Conservation (phyloP, 1,140 invertebrate species). For the Cotesia vestalis region DNA sequence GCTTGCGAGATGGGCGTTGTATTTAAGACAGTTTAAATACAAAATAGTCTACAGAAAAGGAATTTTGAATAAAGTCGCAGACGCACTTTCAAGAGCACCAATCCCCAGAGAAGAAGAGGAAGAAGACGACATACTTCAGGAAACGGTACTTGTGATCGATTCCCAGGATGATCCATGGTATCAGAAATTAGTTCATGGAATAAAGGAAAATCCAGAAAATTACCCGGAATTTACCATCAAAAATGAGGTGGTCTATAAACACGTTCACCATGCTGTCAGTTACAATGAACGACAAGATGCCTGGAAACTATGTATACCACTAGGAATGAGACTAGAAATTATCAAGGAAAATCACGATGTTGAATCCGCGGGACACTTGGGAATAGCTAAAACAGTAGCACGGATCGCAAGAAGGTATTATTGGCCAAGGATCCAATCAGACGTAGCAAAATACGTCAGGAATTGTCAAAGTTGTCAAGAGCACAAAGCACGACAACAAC, state of each 20-base stretch:
- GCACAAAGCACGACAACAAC: neutral
- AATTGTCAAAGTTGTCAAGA: neutral
- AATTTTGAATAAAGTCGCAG: constrained; percentile 49
- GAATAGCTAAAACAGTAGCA: constrained; percentile 39
- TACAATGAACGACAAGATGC: constrained; percentile 21
- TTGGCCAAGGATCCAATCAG: constrained; percentile 38
- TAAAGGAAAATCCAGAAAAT: neutral
- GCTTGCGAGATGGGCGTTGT: constrained; percentile 60
- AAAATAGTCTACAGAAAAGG: constrained; percentile 58
- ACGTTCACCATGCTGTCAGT: constrained; percentile 17
- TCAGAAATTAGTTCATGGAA: constrained; percentile 6
- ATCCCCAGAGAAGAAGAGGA: neutral
- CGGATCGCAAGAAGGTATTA: constrained; percentile 37
- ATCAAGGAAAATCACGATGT: constrained; percentile 36
- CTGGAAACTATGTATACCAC: constrained; percentile 38
- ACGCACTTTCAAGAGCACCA: constrained; percentile 46
- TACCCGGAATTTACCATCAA: constrained; percentile 39
- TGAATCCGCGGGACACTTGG: constrained; percentile 39
- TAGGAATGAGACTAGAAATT: neutral
- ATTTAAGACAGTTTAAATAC: constrained; percentile 58
- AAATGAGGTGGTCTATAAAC: constrained; percentile 16
- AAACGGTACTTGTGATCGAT: constrained; percentile 35
- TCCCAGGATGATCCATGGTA: constrained; percentile 46
- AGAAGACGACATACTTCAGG: constrained; percentile 15
- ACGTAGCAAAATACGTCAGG: constrained; percentile 34